Evolutionary conservation across 2,888 invertebrate species (phyloP), one percentile per base, ranked within the genome.

Genomic region (Agonopterix arenella): DNA sequence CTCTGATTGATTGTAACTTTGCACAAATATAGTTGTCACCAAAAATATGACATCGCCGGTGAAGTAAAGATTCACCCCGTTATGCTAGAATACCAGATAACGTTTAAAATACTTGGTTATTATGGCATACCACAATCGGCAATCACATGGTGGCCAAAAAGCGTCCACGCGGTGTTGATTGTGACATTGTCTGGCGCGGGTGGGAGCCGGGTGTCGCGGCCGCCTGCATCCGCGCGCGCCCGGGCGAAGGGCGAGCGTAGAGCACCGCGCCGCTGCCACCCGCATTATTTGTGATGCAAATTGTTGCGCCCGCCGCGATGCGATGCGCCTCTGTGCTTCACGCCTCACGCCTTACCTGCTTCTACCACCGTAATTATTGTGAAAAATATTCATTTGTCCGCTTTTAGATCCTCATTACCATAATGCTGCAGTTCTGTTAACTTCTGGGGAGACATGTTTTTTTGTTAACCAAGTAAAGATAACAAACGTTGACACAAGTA

Each of bases 81-180:
- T 42, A 8, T 7, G 28, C 28, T 28, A 13, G 7, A 43, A 16
- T 9, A 13, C 5, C 11, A 36, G 10, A 44, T 11, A 50, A 55
- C 51, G 47, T 60, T 62, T 61, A 63, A 65, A 71, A 67, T 64
- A 53, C 56, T 75, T 77, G 68, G 68, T 72, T 64, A 74, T 80
- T 78, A 80, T 75, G 73, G 70, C 64, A 62, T 62, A 66, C 73
- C 73, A 85, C 88, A 89, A 89, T 86, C 84, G 79, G 71, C 83
- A 85, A 86, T 88, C 81, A 85, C 74, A 78, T 73, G 67, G 72
- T 79, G 76, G 68, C 79, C 80, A 84, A 88, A 88, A 89, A 84
- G 81, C 88, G 80, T 80, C 80, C 77, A 80, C 83, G 84, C 84
- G 83, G 74, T 79, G 86, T 82, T 88, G 88, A 89, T 89, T 89